Base-by-base conservation (phyloP, 2,113 vertebrate genomes). In the Campylorhamphus procurvoides region DNA sequence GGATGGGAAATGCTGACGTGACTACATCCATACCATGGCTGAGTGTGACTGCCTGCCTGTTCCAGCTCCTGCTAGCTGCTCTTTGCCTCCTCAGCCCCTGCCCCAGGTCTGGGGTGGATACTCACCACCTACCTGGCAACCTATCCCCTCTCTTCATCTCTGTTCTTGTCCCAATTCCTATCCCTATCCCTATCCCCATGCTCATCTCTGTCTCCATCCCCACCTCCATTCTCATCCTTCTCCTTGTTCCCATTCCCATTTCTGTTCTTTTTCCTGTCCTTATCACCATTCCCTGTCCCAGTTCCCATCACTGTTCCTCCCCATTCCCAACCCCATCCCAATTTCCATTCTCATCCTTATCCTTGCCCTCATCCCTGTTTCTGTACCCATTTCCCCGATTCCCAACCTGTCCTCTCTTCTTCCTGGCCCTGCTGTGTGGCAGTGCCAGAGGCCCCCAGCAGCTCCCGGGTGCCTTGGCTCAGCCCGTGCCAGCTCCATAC, bases 111-210 rank as follows among this genome's bases (percentile, higher is more conserved):
- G 42, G 17, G 14, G 5, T 59, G 19, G 23, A 14, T 20, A 56
- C 3, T 44, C 0, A 0, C 20, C 29, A 56, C 9, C 27, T 18
- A 25, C 12, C 24, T 12, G 7, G n/a, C 9, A 66, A 4, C 25
- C 6, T 7, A 3, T 63, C 15, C 47, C 47, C 22, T 37, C 18
- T 73, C n/a, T 59, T 56, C 8, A 6, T 63, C 39, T 31, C 52
- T 62, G 13, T 31, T 49, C 31, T 37, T 75, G 23, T 47, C 39
- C 39, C 37, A 7, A 0, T 82, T 71, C 24, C 31, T 16, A 44
- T 49, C n/a, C 27, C 31, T 16, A 44, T 49, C n/a, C 27, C 5
- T 22, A 8, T 59, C 2, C 33, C 18, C 6, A 7, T 35, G 15
- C 22, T 10, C 7, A 33, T 72, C 14, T 22, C 62, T 19, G 37